phyloP scores from a whole-genome alignment of 2,113 vertebrate species.

The Rhea americana region DNA sequence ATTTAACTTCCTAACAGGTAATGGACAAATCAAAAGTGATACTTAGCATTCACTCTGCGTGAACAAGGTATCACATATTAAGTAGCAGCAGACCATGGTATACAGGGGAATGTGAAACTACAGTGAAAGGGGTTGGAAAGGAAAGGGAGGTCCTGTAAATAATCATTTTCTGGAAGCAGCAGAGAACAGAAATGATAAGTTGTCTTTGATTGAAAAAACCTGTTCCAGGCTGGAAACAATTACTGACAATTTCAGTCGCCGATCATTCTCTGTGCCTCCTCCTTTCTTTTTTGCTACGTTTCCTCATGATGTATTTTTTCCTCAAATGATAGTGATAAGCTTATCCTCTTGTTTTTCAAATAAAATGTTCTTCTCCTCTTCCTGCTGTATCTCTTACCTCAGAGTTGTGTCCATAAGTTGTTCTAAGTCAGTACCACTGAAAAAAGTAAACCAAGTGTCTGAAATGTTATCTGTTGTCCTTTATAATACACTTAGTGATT shows the following conservation, averaged over 20 bases:
- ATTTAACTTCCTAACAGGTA: background rate
- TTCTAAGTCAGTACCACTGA: background rate
- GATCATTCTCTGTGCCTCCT: background rate
- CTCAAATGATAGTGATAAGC: background rate
- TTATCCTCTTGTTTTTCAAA: background rate
- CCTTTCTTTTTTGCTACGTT: background rate
- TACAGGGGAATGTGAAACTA: background rate
- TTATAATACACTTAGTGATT: background rate
- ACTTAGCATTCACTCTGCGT: background rate
- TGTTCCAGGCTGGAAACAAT: background rate
- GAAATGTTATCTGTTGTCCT: background rate
- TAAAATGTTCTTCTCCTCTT: background rate
- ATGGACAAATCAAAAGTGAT: background rate
- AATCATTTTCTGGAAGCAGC: background rate
- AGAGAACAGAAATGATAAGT: conserved; percentile 21
- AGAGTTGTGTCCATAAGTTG: background rate
- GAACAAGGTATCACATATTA: background rate
- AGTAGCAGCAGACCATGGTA: background rate
- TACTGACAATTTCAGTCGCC: background rate
- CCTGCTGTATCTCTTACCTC: background rate
- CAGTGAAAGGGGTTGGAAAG: background rate
- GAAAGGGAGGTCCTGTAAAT: background rate
- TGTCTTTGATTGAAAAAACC: background rate
- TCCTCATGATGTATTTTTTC: background rate
- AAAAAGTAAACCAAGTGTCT: background rate